A percentile compares a stretch with the other conserved stretches of the same genome.
phyloP scores from a whole-genome alignment of 2,797 vertebrate genomes.

The Mus spretus region DNA sequence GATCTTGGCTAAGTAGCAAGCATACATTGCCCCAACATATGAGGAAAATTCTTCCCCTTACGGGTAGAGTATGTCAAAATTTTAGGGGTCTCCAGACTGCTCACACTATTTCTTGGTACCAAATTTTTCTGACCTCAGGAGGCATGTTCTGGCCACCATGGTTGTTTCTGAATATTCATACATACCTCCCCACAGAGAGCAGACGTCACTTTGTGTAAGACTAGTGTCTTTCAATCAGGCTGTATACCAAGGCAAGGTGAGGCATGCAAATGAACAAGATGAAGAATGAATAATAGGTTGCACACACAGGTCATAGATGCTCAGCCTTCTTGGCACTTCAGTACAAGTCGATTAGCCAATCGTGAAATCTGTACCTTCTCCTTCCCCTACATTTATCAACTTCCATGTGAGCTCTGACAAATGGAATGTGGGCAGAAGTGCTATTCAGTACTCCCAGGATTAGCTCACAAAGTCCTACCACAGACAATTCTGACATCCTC shows the following conservation, averaged over 20 bases:
- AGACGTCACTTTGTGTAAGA: background rate
- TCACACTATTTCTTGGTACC: background rate
- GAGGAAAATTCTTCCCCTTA: background rate
- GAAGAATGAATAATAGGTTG: background rate
- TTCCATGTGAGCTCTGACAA: background rate
- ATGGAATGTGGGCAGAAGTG: background rate
- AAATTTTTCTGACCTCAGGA: conserved; percentile 27
- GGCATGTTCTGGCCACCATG: background rate
- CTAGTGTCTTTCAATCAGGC: background rate
- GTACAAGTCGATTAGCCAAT: background rate
- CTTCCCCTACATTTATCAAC: background rate
- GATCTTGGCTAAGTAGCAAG: background rate
- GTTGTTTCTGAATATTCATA: background rate
- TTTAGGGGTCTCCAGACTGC: background rate
- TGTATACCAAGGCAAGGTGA: background rate
- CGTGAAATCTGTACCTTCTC: background rate
- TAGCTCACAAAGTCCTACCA: background rate
- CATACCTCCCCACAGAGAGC: background rate
- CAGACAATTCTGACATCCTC: background rate
- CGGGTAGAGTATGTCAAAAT: background rate
- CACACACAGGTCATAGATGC: background rate
- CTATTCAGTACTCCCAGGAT: background rate
- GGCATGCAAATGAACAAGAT: background rate
- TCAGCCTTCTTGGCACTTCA: background rate
- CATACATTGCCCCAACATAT: background rate